Evolutionary conservation across 2,797 vertebrate species (phyloP), one percentile per base, ranked within the genome.

Genomic region (Peromyscus attwateri): DNA sequence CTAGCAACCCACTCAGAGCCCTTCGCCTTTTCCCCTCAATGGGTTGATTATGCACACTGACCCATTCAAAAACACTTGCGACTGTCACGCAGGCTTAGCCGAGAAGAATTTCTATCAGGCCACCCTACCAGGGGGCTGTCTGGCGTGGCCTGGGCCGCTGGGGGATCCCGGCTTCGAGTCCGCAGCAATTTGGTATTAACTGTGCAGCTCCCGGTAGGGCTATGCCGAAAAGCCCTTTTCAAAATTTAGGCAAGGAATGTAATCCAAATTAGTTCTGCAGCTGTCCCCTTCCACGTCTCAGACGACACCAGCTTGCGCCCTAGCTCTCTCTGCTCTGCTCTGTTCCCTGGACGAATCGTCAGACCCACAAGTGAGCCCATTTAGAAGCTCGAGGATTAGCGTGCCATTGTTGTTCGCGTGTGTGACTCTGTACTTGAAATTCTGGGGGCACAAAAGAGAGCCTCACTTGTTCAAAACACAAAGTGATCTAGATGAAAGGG

Each of bases 251-350:
- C 88, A 85, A 95, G 95, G 97, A 97, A 97, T 97, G 94, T 88
- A 93, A 97, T 96, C 96, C 96, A 95, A 95, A 97, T 98, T 97
- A 95, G 97, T 97, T 95, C 93, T 97, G 98, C 96, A 96, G 97
- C 96, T 97, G 97, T 97, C 96, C 87, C 85, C 79, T 79, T 81
- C 92, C 93, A 60, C 52, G 14, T 88, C 94, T 85, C 88, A 46
- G 96, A 95, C 93, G 84, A 97, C 96, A 92, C 93, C 84, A 70
- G 57, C 92, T 96, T 88, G 87, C 55, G 70, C 73, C 95, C 95
- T 91, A 49, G 31, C 82, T 71, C 10, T 13, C 49, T 49, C 49
- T 49, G 75, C 90, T 92, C 90, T 76, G 70, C 91, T 84, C 82
- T 7, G 80, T 94, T 68, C 70, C 93, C 95, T 21, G 23, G 71